These are phyloP conservation scores for Leptopilina clavipes DNA, from an alignment of 1,140 invertebrate genomes.

Conservation along the genomic window DNA sequence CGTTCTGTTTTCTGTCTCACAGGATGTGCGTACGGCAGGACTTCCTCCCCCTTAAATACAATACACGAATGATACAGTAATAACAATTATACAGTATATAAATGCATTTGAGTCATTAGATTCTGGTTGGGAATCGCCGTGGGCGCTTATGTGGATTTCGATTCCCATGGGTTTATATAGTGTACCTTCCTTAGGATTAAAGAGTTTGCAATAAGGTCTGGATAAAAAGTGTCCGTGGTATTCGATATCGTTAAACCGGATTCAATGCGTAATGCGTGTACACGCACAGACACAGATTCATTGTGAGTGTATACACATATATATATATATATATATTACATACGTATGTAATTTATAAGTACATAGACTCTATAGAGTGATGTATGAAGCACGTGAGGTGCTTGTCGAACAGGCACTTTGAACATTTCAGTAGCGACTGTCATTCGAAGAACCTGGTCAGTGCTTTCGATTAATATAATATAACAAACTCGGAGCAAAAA, in stretches of 20 bases:
- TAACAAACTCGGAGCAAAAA: neutral
- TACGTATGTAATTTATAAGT: slow-evolving; percentile 5
- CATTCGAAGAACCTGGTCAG: slow-evolving; percentile 13
- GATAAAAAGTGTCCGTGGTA: slow-evolving; percentile 30
- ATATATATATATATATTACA: neutral
- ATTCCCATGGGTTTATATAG: slow-evolving; percentile 29
- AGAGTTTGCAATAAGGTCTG: neutral
- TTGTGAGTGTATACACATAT: too few relatives aligned
- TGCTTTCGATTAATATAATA: slow-evolving; percentile 30
- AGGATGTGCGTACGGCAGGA: slow-evolving; percentile 67
- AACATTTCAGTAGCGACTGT: slow-evolving; percentile 28
- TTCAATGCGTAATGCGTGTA: slow-evolving; percentile 6
- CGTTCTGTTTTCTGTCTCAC: slow-evolving; percentile 49
- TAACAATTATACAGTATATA: slow-evolving; percentile 30
- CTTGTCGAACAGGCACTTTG: slow-evolving; percentile 23
- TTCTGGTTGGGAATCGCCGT: slow-evolving; percentile 29
- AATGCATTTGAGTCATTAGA: slow-evolving; percentile 6
- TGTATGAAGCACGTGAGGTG: slow-evolving; percentile 31
- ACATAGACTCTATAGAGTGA: slow-evolving; percentile 5
- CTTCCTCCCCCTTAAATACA: slow-evolving; percentile 51
- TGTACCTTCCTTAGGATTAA: slow-evolving; percentile 27
- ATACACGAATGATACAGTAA: slow-evolving; percentile 32
- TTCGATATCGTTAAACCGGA: slow-evolving; percentile 32
- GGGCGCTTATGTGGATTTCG: slow-evolving; percentile 25
- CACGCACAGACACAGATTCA: neutral